Base-by-base conservation (phyloP, 2,113 vertebrate species). In the Columba livia region DNA sequence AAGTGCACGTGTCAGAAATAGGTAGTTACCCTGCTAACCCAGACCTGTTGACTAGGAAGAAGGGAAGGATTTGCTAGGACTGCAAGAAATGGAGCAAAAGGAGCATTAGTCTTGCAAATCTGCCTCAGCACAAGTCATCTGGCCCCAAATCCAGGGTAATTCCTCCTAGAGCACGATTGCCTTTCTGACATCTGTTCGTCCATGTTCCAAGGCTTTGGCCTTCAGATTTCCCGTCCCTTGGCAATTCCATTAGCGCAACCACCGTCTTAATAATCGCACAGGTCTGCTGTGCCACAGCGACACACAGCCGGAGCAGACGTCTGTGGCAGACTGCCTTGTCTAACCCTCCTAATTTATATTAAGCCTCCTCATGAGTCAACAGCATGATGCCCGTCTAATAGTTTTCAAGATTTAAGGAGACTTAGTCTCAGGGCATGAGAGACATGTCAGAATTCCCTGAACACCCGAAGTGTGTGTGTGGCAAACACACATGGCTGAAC, bases 281-380 rank as follows among this genome's bases (percentile, higher is more conserved):
- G 32, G 9, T 65, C 74, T 95, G 87, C 70, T 57, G 38, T 6
- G 26, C 72, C 50, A 6, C 32, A 50, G 4, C 2, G 6, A 57
- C 40, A 65, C 2, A 5, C 44, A 26, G 47, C 72, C 38, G n/a
- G 82, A 85, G 94, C 79, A 32, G 84, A 69, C 84, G 72, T 60
- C 50, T n/a, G 65, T n/a, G 47, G 40, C 95, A 94, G 34, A 51
- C 60, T 44, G 47, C 74, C 72, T 24, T 24, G 74, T 64, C 90
- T 56, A 78, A 44, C 74, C 75, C 86, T 83, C 38, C 78, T 90
- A 70, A 75, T 53, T 92, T 72, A 53, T 26, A 75, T 64, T 88
- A 94, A 97, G 78, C 79, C 89, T 91, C 48, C 77, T 92, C 67
- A n/a, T 50, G 71, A 85, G 61, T 88, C 94, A 96, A 54, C 73